These are phyloP conservation scores for Corvus cornix DNA, from an alignment of 2,113 vertebrate genomes.

Conservation along the genomic window DNA sequence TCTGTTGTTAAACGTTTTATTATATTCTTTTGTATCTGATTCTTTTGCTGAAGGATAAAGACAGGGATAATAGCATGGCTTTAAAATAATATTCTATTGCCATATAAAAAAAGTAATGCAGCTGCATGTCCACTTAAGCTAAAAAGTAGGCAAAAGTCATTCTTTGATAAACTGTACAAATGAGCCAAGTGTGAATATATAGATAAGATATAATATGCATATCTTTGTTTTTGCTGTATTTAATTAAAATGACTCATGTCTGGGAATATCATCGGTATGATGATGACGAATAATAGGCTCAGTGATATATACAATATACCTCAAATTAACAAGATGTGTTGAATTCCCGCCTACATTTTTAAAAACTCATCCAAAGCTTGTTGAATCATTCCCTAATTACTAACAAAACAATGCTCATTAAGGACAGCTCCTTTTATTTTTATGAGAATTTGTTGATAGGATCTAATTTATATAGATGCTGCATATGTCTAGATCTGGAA, in stretches of 20 bases:
- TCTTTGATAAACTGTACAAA: not conserved
- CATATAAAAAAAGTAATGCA: not conserved
- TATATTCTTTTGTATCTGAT: not conserved
- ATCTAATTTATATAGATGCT: not conserved
- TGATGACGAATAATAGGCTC: not conserved
- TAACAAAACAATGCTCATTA: not conserved
- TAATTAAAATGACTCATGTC: not conserved
- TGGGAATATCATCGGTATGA: not conserved
- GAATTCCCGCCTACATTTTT: not conserved
- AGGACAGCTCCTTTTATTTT: not conserved
- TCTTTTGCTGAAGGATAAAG: not conserved
- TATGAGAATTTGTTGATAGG: not conserved
- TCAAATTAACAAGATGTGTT: not conserved
- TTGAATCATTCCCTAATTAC: not conserved
- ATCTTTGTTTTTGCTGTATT: not conserved
- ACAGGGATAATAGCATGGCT: accelerated
- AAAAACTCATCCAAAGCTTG: not conserved
- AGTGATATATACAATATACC: not conserved
- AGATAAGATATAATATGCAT: not conserved
- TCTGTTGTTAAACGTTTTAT: not conserved
- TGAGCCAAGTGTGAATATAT: not conserved
- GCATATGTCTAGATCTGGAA: not conserved
- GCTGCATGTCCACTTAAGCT: not conserved
- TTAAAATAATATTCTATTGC: not conserved
- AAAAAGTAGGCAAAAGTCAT: not conserved